Evolutionary conservation across 2,113 vertebrate genomes (phyloP).

Genomic region (Leucoraja erinaceus): DNA sequence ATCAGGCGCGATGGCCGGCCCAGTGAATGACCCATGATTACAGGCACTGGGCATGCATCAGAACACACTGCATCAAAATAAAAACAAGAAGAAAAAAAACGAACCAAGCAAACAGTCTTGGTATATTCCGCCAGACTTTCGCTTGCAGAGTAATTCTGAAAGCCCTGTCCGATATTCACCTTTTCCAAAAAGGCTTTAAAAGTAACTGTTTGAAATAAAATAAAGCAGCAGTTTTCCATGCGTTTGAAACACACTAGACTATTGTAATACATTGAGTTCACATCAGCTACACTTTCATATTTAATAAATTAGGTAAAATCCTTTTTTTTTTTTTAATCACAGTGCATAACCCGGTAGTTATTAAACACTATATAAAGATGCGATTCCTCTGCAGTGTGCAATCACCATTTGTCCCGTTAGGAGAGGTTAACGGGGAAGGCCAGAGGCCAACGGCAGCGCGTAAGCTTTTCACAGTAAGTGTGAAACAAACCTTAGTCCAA

Average conservation of each 20-base stretch:
- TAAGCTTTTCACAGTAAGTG: slow-evolving; percentile 17
- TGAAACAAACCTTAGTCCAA: background rate
- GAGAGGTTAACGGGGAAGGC: background rate
- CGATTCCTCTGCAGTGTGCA: slow-evolving; percentile 31
- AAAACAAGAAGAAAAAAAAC: background rate
- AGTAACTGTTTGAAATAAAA: slow-evolving; percentile 60
- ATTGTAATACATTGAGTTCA: slow-evolving; percentile 42
- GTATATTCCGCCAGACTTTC: slow-evolving; percentile 59
- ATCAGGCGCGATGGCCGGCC: background rate
- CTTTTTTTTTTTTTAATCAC: slow-evolving; percentile 41
- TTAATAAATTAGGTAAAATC: slow-evolving; percentile 46
- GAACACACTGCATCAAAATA: background rate
- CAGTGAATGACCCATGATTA: background rate
- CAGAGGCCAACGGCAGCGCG: background rate
- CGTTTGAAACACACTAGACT: slow-evolving; percentile 41
- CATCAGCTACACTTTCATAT: slow-evolving; percentile 42
- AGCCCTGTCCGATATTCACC: slow-evolving; percentile 40
- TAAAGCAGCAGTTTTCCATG: slow-evolving; percentile 51
- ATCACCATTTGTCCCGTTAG: background rate
- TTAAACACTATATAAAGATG: slow-evolving; percentile 36
- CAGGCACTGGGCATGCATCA: background rate
- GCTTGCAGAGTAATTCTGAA: slow-evolving; percentile 45
- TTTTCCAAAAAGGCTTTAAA: slow-evolving; percentile 48
- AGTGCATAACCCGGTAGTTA: slow-evolving; percentile 41
- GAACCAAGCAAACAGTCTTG: slow-evolving; percentile 47